phyloP scores from a whole-genome alignment of 2,113 vertebrate species.

The Nothocercus julius region DNA sequence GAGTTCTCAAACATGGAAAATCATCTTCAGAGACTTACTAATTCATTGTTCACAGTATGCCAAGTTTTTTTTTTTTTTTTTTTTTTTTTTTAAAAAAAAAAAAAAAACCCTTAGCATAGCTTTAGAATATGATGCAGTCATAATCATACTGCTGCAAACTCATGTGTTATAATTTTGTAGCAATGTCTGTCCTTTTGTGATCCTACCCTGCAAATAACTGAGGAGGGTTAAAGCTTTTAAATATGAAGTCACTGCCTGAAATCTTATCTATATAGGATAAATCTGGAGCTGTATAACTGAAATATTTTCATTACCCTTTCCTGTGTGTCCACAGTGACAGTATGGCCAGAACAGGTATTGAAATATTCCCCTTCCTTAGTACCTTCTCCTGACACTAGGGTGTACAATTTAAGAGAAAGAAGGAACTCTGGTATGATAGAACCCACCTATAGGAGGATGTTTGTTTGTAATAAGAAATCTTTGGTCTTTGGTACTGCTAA shows the following conservation, averaged over 20 bases:
- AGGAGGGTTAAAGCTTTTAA: background rate
- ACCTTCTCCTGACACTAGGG: background rate
- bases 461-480: background rate
- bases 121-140: background rate
- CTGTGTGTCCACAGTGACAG: background rate
- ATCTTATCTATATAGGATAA: background rate
- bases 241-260: background rate
- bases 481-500: background rate
- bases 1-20: background rate
- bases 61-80: background rate
- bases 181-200: background rate
- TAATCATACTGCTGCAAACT: rapidly evolving
- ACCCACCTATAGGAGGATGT: too few relatives aligned
- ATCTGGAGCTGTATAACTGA: background rate
- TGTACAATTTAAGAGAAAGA: background rate
- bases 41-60: background rate
- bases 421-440: background rate
- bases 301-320: background rate
- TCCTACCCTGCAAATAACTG: background rate
- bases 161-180: background rate
- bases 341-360: background rate
- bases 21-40: background rate
- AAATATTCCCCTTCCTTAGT: background rate
- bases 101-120: background rate
- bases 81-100: background rate